These are phyloP conservation scores for Polia nebulosa DNA, from an alignment of 2,888 invertebrate genomes.

Conservation along the genomic window DNA sequence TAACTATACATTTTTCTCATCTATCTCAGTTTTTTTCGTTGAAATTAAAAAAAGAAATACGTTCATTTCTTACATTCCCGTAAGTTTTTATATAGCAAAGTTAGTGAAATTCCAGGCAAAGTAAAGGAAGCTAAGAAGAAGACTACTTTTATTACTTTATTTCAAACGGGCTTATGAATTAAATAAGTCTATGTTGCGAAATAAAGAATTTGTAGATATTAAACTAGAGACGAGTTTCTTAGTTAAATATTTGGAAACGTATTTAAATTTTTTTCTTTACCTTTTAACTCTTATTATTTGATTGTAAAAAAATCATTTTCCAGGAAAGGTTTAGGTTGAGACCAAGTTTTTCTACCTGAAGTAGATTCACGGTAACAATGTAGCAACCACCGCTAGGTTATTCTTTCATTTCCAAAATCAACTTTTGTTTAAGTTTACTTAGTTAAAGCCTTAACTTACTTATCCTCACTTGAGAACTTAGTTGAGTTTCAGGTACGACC, in stretches of 20 bases:
- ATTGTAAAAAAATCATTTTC: background rate
- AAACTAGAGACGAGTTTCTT: background rate
- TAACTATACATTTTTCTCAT: background rate
- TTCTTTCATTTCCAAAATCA: conserved; percentile 44
- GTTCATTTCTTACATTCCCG: background rate
- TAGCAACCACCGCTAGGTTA: conserved; percentile 7
- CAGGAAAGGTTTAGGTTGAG: background rate
- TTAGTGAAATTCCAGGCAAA: no score
- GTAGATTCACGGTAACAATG: background rate
- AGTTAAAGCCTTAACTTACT: conserved; percentile 11
- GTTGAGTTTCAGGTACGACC: conserved; percentile 9
- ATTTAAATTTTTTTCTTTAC: background rate
- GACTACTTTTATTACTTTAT: background rate
- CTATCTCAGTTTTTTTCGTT: background rate
- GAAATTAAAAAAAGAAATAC: background rate
- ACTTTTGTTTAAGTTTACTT: conserved; percentile 12
- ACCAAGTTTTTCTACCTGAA: background rate
- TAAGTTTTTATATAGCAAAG: background rate
- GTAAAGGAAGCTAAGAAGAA: background rate
- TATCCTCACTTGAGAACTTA: conserved; percentile 15
- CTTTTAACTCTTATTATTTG: background rate
- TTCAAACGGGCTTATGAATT: background rate
- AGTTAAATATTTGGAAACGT: no score
- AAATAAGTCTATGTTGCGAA: background rate
- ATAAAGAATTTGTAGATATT: background rate